A percentile compares a stretch with the other conserved stretches of the same genome.
phyloP scores from a whole-genome alignment of 2,113 vertebrate genomes.

The Apus apus region DNA sequence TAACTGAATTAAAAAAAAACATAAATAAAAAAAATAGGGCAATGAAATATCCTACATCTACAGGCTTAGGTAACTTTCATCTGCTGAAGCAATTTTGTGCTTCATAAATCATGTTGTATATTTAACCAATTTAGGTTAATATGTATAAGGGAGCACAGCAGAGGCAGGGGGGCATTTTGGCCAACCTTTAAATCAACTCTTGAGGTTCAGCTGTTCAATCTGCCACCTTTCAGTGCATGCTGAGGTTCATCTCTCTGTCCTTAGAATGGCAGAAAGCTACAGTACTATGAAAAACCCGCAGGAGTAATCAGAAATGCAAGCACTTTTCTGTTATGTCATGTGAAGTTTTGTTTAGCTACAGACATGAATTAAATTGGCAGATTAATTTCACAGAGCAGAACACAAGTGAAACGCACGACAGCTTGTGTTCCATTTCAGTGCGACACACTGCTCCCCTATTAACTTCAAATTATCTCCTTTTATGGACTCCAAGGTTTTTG shows the following conservation, averaged over 20 bases:
- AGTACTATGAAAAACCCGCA: background rate
- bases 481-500: conserved; percentile 46
- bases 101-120: conserved; percentile 56
- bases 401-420: background rate
- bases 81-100: conserved; percentile 48
- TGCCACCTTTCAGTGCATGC: background rate
- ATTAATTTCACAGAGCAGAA: conserved; percentile 43
- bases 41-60: background rate
- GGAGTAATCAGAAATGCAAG: conserved; percentile 11
- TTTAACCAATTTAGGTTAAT: conserved; percentile 65
- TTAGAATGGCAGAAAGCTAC: background rate
- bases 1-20: background rate
- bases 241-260: background rate
- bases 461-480: conserved; percentile 63
- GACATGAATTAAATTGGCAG: conserved; percentile 44
- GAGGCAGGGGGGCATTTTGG: background rate
- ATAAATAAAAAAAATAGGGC: background rate
- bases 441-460: background rate
- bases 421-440: background rate
- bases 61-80: background rate
- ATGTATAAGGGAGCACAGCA: background rate
- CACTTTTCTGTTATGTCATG: conserved; percentile 11
- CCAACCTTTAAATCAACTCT: background rate
- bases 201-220: background rate
- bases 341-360: conserved; percentile 13